These are phyloP conservation scores for Trissolcus brochymenae DNA, from an alignment of 2,888 invertebrate species.

Conservation along the genomic window DNA sequence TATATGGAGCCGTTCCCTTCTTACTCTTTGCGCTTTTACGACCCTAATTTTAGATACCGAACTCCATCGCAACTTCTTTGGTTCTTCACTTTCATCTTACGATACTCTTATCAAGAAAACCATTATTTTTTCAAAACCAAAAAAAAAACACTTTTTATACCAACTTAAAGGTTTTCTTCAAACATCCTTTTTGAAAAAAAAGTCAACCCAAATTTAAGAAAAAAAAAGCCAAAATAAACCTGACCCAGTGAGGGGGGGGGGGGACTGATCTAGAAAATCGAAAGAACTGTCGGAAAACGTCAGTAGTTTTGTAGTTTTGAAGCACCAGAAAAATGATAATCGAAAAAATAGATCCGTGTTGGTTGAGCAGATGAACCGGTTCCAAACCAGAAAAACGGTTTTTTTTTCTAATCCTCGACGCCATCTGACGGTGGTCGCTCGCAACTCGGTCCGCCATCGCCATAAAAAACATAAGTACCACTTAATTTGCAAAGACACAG, in stretches of 20 bases:
- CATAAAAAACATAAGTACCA: constrained; percentile 2
- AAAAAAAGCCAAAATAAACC: too few species aligned
- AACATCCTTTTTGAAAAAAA: too few species aligned
- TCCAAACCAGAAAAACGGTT: constrained; percentile 23
- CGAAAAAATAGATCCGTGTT: not conserved
- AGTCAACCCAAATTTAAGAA: too few species aligned
- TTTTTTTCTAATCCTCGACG: constrained; percentile 10
- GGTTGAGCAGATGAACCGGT: not conserved
- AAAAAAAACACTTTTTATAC: not conserved
- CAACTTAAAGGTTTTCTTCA: too few species aligned
- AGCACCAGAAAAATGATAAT: not conserved
- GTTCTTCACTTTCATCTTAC: constrained; percentile 22
- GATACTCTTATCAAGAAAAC: not conserved
- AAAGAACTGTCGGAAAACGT: too few species aligned
- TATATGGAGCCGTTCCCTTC: constrained; percentile 73
- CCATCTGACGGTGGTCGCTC: constrained; percentile 28
- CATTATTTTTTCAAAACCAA: not conserved
- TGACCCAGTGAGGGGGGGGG: too few species aligned
- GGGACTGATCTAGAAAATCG: too few species aligned
- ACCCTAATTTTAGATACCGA: constrained; percentile 73
- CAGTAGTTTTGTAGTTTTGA: too few species aligned
- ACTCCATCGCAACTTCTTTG: constrained; percentile 59
- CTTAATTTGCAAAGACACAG: not conserved
- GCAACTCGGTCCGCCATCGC: constrained; percentile 31
- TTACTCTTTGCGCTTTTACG: constrained; percentile 62